These are phyloP conservation scores for Aleiodes alternator DNA, from an alignment of 2,888 invertebrate genomes.

Conservation along the genomic window DNA sequence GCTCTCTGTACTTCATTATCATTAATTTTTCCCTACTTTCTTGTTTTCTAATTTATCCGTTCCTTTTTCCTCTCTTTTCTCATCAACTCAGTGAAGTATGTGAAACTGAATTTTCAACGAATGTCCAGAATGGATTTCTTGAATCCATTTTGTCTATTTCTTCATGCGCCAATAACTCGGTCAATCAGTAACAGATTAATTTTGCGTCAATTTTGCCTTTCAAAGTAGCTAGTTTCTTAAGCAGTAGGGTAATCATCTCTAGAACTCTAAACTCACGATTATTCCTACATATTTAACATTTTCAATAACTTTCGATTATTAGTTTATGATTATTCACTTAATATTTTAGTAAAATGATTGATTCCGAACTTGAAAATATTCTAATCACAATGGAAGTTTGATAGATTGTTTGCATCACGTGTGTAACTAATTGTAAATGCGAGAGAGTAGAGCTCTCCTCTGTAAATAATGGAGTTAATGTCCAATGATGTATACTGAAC, in stretches of 20 bases:
- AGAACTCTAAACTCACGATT: too few species aligned
- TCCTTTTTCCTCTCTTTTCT: background rate
- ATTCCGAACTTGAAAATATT: too few species aligned
- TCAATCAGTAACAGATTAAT: too few species aligned
- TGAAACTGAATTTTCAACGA: background rate
- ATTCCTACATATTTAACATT: too few species aligned
- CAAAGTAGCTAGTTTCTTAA: too few species aligned
- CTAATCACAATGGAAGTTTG: background rate
- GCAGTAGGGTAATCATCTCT: too few species aligned
- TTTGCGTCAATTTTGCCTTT: too few species aligned
- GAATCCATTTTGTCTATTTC: background rate
- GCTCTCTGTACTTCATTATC: background rate
- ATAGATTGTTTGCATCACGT: conserved; percentile 37
- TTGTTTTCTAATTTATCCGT: too few species aligned
- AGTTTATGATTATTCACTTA: too few species aligned
- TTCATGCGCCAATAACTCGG: background rate
- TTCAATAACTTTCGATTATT: too few species aligned
- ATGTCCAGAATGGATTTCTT: background rate
- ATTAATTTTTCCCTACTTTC: too few species aligned
- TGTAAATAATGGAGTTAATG: conserved; percentile 55
- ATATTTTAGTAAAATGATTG: too few species aligned
- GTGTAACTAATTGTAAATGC: conserved; percentile 48
- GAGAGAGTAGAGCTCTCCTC: conserved; percentile 29
- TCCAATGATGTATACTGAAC: conserved; percentile 62
- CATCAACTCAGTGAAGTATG: conserved; percentile 2